Conservation (phyloP, 1,140 invertebrate species). For the Carcinoscorpius rotundicauda region DNA sequence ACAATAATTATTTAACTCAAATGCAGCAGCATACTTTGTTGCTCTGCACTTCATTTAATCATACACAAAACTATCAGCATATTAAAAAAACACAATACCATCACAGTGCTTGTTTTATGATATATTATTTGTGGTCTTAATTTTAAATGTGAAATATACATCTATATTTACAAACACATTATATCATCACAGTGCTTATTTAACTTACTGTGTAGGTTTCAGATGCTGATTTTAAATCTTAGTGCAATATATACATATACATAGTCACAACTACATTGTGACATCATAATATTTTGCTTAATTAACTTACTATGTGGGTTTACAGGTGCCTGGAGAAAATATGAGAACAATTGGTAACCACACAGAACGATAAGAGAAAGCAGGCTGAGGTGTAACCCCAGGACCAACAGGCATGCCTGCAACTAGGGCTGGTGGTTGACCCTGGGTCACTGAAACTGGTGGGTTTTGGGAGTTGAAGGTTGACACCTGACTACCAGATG, state of each 20-base stretch:
- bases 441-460: slow-evolving; percentile 38
- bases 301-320: slow-evolving; percentile 69
- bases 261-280: no score
- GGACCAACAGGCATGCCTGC: slow-evolving; percentile 54
- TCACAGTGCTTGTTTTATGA: no score
- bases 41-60: no score
- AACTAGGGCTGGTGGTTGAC: slow-evolving; percentile 51
- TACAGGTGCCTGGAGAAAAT: slow-evolving; percentile 59
- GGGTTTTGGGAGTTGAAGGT: slow-evolving; percentile 10
- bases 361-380: slow-evolving; percentile 82
- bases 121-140: no score
- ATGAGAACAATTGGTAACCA: slow-evolving; percentile 74
- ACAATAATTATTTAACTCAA: slow-evolving; percentile 7
- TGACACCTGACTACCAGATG: slow-evolving; percentile 11
- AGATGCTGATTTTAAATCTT: no score
- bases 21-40: neutral
- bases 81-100: neutral
- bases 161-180: no score
- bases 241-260: no score
- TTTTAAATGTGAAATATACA: no score
- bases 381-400: slow-evolving; percentile 70
- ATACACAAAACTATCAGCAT: no score
- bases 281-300: neutral
- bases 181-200: no score
- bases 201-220: no score